Conservation (phyloP, 2,113 vertebrate species). For the Plotosus lineatus region DNA sequence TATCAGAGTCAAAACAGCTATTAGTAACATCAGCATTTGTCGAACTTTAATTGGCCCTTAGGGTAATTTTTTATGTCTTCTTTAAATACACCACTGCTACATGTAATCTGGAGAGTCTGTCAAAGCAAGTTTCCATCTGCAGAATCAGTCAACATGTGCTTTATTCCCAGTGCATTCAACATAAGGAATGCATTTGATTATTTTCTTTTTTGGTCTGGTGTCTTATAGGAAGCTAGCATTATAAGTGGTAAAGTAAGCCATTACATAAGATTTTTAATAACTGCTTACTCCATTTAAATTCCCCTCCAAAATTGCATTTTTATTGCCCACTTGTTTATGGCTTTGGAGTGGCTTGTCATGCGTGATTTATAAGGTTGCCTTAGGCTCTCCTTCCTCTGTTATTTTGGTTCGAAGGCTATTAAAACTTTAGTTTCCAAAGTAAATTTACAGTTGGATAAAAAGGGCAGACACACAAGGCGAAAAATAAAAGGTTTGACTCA, state of each 20-base stretch:
- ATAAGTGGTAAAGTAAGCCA: slow-evolving; percentile 38
- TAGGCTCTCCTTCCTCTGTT: slow-evolving; percentile 35
- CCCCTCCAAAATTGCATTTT: slow-evolving; percentile 46
- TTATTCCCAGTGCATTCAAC: neutral
- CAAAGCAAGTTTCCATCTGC: slow-evolving; percentile 35
- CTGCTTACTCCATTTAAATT: slow-evolving; percentile 35
- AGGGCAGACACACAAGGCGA: slow-evolving; percentile 24
- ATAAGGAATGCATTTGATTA: slow-evolving; percentile 2
- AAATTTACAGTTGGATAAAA: slow-evolving; percentile 51
- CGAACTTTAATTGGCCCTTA: slow-evolving; percentile 62
- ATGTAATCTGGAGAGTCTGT: slow-evolving; percentile 39
- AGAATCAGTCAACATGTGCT: neutral
- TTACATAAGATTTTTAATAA: slow-evolving; percentile 48
- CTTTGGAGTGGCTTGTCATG: slow-evolving; percentile 58
- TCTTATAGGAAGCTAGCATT: neutral
- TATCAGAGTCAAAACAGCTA: slow-evolving; percentile 24
- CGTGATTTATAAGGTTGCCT: slow-evolving; percentile 59
- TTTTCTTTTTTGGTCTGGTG: neutral
- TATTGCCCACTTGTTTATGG: slow-evolving; percentile 57
- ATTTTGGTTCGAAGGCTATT: slow-evolving; percentile 50
- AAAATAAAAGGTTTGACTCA: slow-evolving; percentile 18
- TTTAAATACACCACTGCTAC: slow-evolving; percentile 39
- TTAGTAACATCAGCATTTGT: slow-evolving; percentile 33
- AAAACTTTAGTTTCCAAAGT: slow-evolving; percentile 37
- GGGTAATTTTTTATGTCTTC: slow-evolving; percentile 51